These are phyloP conservation scores for Stegophylla sp. DNA, from an alignment of 2,888 invertebrate genomes.

Conservation along the genomic window DNA sequence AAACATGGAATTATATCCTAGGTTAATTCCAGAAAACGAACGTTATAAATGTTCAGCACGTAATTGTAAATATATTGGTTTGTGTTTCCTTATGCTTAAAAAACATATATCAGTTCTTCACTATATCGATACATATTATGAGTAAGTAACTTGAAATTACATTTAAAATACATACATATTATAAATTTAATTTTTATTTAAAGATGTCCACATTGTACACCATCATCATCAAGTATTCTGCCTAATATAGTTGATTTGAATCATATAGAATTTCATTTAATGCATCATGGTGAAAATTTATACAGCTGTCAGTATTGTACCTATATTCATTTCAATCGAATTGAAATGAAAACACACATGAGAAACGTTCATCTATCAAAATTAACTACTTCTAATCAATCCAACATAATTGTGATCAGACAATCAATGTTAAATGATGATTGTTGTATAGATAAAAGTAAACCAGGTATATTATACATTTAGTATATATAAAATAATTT, in stretches of 20 bases:
- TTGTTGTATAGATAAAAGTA: conserved; percentile 12
- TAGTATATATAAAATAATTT: not conserved
- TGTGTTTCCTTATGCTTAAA: conserved; percentile 43
- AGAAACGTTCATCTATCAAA: conserved; percentile 17
- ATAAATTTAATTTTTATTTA: conserved; percentile 64
- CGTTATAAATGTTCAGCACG: conserved; percentile 77
- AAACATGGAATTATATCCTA: conserved; percentile 3
- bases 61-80: conserved; percentile 39
- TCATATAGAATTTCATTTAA: conserved; percentile 76
- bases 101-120: conserved; percentile 67
- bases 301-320: conserved; percentile 77
- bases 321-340: conserved; percentile 70
- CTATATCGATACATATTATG: conserved; percentile 76
- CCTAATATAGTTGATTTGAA: conserved; percentile 65
- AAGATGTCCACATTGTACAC: conserved; percentile 77
- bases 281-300: conserved; percentile 76
- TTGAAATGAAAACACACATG: conserved; percentile 46
- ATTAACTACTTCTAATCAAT: conserved; percentile 21
- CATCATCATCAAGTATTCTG: conserved; percentile 65
- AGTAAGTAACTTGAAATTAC: conserved; percentile 62
- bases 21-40: conserved; percentile 68
- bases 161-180: conserved; percentile 65
- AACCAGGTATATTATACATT: conserved; percentile 37
- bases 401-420: conserved; percentile 45
- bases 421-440: conserved; percentile 21